Evolutionary conservation across 2,888 invertebrate genomes (phyloP).

Genomic region (Siphlonurus alternatus): DNA sequence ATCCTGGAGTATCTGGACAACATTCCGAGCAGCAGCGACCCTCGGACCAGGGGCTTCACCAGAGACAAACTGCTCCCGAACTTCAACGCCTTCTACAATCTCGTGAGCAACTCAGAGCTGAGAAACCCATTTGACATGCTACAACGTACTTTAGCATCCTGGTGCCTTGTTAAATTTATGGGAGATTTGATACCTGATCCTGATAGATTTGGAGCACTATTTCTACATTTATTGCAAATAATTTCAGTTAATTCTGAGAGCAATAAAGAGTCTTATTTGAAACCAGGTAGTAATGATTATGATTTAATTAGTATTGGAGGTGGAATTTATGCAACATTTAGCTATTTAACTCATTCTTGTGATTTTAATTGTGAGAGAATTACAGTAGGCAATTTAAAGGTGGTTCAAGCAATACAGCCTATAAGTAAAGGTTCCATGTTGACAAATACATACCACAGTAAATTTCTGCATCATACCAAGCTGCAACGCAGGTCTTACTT

Average conservation of each 20-base stretch:
- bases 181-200: neutral
- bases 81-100: neutral
- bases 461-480: neutral
- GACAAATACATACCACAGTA: neutral
- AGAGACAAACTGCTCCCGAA: too few relatives aligned
- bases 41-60: too few relatives aligned
- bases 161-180: neutral
- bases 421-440: neutral
- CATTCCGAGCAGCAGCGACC: too few relatives aligned
- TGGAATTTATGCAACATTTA: neutral
- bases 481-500: too few relatives aligned
- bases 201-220: neutral
- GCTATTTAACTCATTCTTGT: neutral
- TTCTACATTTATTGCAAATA: neutral
- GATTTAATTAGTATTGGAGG: too few relatives aligned
- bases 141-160: neutral
- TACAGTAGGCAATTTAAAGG: neutral
- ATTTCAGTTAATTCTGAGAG: neutral
- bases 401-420: neutral
- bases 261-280: too few relatives aligned
- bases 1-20: too few relatives aligned
- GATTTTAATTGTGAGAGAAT: neutral
- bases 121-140: neutral
- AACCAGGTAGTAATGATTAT: too few relatives aligned
- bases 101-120: neutral